Evolutionary conservation across 1,140 invertebrate genomes (phyloP).

Genomic region (Ceratina australensis): DNA sequence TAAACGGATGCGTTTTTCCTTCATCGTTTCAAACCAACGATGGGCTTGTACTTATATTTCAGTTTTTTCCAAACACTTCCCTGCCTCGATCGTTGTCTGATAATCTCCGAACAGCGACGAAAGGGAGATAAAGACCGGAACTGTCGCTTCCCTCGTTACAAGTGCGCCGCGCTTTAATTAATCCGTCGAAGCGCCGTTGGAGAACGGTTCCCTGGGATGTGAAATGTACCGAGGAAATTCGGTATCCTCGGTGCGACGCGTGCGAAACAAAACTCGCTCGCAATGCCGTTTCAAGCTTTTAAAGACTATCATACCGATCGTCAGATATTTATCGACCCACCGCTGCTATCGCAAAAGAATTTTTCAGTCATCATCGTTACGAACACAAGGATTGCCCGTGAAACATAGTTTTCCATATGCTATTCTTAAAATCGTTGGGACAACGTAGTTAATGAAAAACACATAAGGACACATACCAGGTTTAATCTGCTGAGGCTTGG

Average conservation of each 20-base stretch:
- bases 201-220: background rate
- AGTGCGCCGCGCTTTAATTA: slow-evolving; percentile 7
- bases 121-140: slow-evolving; percentile 1
- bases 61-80: background rate
- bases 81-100: slow-evolving; percentile 10
- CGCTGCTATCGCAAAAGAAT: no score
- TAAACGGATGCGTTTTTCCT: background rate
- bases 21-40: background rate
- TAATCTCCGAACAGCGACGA: slow-evolving; percentile 19
- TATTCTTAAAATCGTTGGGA: no score
- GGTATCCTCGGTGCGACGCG: no score
- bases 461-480: slow-evolving; percentile 64
- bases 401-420: no score
- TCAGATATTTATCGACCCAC: no score
- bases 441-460: background rate
- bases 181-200: background rate
- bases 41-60: background rate
- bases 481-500: slow-evolving; percentile 68
- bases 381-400: no score
- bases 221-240: slow-evolving; percentile 6
- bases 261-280: no score
- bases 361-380: no score
- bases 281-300: no score
- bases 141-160: slow-evolving; percentile 19
- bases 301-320: no score